Base-by-base conservation (phyloP, 2,113 vertebrate genomes). In the Oncorhynchus kisutch region DNA sequence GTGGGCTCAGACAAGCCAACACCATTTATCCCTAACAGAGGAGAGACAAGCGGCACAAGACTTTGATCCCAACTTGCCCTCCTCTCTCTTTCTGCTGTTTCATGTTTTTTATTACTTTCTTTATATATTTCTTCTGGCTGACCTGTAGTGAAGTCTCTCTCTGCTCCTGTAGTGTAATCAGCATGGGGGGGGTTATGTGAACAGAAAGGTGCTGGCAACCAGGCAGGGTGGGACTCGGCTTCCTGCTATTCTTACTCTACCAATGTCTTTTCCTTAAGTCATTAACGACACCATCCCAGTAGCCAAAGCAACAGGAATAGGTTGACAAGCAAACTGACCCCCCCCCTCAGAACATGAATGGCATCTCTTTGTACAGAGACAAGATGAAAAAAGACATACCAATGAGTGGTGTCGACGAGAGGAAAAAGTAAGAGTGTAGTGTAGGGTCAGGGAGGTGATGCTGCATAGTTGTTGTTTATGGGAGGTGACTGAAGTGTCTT, bases 171-270 rank as follows among this genome's bases (percentile, higher is more conserved):
- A 54, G 1, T 76, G 82, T 83, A 88, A 89, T 91, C 87, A 84
- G 81, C 3, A 62, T 29, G 25, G 75, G 70, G 22, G 60, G 60
- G 22, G 22, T 85, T 86, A 88, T 91, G 91, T 84, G 89, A 93
- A 91, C 87, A 91, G 91, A 92, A 91, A 92, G 83, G 88, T 88
- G 85, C 79, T 80, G 77, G 67, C 13, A 51, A 72, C 82, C 79
- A 75, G n/a, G 18, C 75, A 82, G 90, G 87, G 89, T 64, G 89
- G 78, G 84, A 86, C 80, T 2, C 51, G 22, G 67, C 83, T 92
- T 94, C 92, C 92, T 91, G 82, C 86, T 34, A 90, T 94, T 93
- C 88, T 88, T 84, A 80, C 74, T 66, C 54, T 45, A 13, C 72
- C 62, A 72, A 81, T 82, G 79, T 82, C 68, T 75, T 82, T 91